phyloP scores from a whole-genome alignment of 2,113 vertebrate species.

The Pogona vitticeps region DNA sequence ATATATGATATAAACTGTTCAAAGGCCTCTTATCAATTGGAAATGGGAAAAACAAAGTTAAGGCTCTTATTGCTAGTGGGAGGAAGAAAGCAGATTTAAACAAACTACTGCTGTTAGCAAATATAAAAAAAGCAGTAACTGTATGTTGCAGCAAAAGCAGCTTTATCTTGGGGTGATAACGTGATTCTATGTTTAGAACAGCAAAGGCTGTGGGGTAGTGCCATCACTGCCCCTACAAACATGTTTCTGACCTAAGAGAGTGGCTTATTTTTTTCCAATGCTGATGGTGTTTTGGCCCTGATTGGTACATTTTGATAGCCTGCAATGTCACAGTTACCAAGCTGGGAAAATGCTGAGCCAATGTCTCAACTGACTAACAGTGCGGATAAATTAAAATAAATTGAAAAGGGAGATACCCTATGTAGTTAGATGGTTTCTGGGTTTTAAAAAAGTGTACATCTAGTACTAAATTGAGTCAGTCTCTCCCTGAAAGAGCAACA shows the following conservation, averaged over 20 bases:
- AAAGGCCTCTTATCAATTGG: background rate
- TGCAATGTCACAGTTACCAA: background rate
- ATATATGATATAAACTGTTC: background rate
- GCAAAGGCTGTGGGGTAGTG: background rate
- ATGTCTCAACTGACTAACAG: background rate
- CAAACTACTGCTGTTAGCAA: background rate
- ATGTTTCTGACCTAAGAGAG: too few species aligned
- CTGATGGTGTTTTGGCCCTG: too few species aligned
- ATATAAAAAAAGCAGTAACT: background rate
- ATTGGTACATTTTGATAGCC: background rate
- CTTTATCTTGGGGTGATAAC: background rate
- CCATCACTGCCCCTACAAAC: background rate
- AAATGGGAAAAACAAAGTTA: background rate
- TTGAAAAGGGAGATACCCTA: too few species aligned
- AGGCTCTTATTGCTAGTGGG: slow-evolving; percentile 1
- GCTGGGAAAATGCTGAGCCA: background rate
- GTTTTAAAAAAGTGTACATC: background rate
- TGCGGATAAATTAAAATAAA: background rate
- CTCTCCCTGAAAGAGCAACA: background rate
- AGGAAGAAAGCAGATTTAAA: background rate
- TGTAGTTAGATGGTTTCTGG: too few species aligned
- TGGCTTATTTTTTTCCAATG: background rate
- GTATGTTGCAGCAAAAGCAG: background rate
- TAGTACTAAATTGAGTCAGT: background rate
- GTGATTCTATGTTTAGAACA: background rate